Base-by-base conservation (phyloP, 2,797 vertebrate genomes). In the Enteromius fasciolatus region DNA sequence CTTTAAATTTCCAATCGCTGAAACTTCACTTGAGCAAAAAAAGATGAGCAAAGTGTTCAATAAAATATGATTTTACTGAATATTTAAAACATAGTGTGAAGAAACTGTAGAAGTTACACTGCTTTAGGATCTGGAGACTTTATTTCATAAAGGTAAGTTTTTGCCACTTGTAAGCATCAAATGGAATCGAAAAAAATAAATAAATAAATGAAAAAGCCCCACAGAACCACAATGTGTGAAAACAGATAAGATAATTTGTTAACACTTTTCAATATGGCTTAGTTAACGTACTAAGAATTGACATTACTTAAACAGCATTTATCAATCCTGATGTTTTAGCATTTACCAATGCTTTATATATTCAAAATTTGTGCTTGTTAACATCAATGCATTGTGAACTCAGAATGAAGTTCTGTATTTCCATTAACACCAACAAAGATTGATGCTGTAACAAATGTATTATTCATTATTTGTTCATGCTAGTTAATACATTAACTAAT, bases 1-100 rank as follows among this genome's bases (percentile, higher is more conserved):
- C 73, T 78, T 83, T 75, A 63, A 63, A 80, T 59, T 80, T 72
- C 50, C 66, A 80, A 87, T 75, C 73, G 33, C 81, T 63, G 70
- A 52, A 81, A 81, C 63, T 78, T 78, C 70, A 63, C 67, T 80
- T 80, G 52, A 73, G 73, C 63, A 57, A 20, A 69, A 57, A 82
- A 76, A 76, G 73, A 46, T 48, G 18, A 59, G 64, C 18, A 25
- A n/a, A 59, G 63, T 82, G 73, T 76, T 82, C 25, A 76, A 82
- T 82, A 76, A 76, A 76, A 68, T 67, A 59, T 68, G 81, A 28
- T 68, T 82, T 68, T 18, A 66, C 23, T 68, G 48, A 59, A 82
- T 76, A 82, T 76, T 82, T 76, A 17, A 81, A 81, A 61, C 5
- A 2, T 66, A 66, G 28, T 48, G 63, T 25, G 23, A 33, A 68